These are phyloP conservation scores for Silurus lanzhouensis DNA, from an alignment of 2,797 vertebrate genomes.

Conservation along the genomic window DNA sequence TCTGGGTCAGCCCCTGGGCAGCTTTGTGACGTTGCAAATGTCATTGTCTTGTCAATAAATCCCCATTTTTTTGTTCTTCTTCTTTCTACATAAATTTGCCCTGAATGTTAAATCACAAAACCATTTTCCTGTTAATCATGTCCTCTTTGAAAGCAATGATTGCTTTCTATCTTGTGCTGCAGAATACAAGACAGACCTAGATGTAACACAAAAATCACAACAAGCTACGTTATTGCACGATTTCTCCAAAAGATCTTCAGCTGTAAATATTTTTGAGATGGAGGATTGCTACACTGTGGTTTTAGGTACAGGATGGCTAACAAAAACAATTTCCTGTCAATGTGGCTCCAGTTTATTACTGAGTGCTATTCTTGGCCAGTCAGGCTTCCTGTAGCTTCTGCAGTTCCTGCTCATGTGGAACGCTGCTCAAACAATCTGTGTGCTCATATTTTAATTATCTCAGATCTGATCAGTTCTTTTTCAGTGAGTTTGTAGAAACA, in stretches of 20 bases:
- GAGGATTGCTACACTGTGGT: constrained; percentile 33
- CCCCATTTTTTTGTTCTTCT: constrained; percentile 26
- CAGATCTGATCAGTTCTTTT: constrained; percentile 12
- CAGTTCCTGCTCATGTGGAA: constrained; percentile 57
- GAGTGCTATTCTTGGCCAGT: constrained; percentile 67
- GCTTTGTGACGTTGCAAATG: constrained; percentile 43
- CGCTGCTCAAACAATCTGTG: constrained; percentile 32
- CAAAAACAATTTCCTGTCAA: constrained; percentile 65
- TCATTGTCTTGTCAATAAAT: constrained; percentile 37
- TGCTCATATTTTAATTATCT: constrained; percentile 31
- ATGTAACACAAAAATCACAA: background rate
- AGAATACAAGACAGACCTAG: background rate
- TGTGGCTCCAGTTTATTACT: constrained; percentile 61
- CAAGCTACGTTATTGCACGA: background rate
- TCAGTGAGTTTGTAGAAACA: background rate
- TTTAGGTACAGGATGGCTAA: constrained; percentile 50
- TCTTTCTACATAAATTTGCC: background rate
- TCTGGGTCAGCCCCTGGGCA: constrained; percentile 40
- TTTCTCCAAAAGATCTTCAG: background rate
- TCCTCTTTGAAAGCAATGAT: background rate
- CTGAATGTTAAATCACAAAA: background rate
- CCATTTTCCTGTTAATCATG: background rate
- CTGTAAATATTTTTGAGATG: background rate
- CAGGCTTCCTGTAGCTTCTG: constrained; percentile 65
- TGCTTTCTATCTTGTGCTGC: background rate